Percentiles rank a stretch among this genome's conserved stretches.
Conservation (phyloP, 1,140 invertebrate genomes). For the Cyclargus thomasi region DNA sequence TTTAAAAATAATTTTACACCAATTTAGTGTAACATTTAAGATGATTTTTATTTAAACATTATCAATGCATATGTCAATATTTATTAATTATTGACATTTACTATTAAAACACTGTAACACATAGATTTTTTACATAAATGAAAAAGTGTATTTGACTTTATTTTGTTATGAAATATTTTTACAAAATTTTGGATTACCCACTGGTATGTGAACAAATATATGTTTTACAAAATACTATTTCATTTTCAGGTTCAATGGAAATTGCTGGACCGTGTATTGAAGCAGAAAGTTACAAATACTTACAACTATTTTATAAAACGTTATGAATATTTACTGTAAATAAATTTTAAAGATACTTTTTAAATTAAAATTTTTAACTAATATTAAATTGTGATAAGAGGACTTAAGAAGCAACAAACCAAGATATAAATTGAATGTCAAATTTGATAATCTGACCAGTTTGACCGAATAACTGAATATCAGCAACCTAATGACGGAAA, state of each 20-base stretch:
- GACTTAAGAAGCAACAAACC: background rate
- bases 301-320: constrained; percentile 14
- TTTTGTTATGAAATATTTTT: background rate
- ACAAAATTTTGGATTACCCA: no score
- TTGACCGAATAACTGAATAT: constrained; percentile 35
- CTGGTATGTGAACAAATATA: no score
- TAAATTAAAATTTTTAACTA: background rate
- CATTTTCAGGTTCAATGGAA: constrained; percentile 20
- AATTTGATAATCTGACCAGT: constrained; percentile 14
- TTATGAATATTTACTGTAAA: constrained; percentile 16
- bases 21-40: background rate
- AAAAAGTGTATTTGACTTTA: background rate
- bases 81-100: background rate
- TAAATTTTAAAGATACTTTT: constrained; percentile 13
- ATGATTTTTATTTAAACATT: background rate
- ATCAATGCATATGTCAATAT: background rate
- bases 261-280: background rate
- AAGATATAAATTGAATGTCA: background rate
- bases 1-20: background rate
- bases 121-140: background rate
- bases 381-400: constrained; percentile 9
- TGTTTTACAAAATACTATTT: background rate
- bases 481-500: constrained; percentile 66
- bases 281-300: constrained; percentile 13
- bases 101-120: background rate